These are phyloP conservation scores for Anodontia alba DNA, from an alignment of 2,888 invertebrate genomes.

Conservation along the genomic window DNA sequence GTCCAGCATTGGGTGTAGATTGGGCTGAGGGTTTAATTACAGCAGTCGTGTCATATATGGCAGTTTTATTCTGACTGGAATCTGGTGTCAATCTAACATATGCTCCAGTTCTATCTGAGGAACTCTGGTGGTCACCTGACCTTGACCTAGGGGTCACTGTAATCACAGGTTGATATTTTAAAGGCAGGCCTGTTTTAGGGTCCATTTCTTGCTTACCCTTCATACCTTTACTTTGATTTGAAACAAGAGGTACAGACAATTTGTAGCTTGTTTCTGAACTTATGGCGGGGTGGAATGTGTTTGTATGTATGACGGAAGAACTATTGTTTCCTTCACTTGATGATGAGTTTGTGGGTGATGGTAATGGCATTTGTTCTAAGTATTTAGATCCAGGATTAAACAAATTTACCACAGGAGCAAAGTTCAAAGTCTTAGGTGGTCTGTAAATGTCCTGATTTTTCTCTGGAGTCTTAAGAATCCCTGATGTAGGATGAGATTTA, in stretches of 20 bases:
- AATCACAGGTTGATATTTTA: slow-evolving; percentile 74
- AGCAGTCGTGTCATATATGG: slow-evolving; percentile 35
- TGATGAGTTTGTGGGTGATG: slow-evolving; percentile 68
- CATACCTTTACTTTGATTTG: background rate
- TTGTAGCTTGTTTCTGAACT: slow-evolving; percentile 59
- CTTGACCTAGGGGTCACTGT: slow-evolving; percentile 70
- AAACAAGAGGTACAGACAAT: slow-evolving; percentile 59
- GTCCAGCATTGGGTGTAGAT: slow-evolving; percentile 31
- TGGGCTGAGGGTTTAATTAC: slow-evolving; percentile 48
- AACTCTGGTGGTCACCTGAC: slow-evolving; percentile 46
- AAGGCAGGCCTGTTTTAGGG: slow-evolving; percentile 46
- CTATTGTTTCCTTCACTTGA: slow-evolving; percentile 60
- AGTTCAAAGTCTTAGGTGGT: slow-evolving; percentile 76
- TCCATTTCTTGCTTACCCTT: slow-evolving; percentile 17
- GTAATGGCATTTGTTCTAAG: slow-evolving; percentile 70
- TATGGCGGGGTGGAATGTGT: slow-evolving; percentile 37
- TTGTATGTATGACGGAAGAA: slow-evolving; percentile 26
- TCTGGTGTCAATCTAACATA: slow-evolving; percentile 49
- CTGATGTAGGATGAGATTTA: slow-evolving; percentile 59
- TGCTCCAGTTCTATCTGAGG: slow-evolving; percentile 33
- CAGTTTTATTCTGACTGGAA: slow-evolving; percentile 21
- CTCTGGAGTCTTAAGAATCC: slow-evolving; percentile 78
- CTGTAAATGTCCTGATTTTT: slow-evolving; percentile 56
- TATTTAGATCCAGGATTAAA: slow-evolving; percentile 70
- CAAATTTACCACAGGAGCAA: slow-evolving; percentile 78